A percentile compares a stretch with the other conserved stretches of the same genome.
Conservation (phyloP, 2,113 vertebrate species). For the Antigone vipio region DNA sequence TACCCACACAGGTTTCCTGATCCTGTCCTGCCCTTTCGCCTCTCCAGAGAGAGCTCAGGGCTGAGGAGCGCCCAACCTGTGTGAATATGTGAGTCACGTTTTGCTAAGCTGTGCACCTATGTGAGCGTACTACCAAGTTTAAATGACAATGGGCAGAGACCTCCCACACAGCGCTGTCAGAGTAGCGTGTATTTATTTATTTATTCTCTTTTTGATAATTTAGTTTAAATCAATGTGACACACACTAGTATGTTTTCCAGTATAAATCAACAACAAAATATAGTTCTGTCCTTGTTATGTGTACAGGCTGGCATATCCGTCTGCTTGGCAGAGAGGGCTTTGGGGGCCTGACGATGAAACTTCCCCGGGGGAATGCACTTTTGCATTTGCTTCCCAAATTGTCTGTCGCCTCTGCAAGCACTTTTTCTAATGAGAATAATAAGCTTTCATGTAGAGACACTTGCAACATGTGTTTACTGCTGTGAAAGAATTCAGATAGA, state of each 20-base stretch:
- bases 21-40: not conserved
- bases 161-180: constrained; percentile 16
- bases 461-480: constrained; percentile 47
- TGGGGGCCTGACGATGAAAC: not conserved
- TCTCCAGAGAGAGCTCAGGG: not conserved
- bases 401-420: constrained; percentile 46
- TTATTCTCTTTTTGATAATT: constrained; percentile 37
- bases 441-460: constrained; percentile 34
- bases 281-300: constrained; percentile 29
- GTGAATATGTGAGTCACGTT: constrained; percentile 21
- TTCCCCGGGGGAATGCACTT: constrained; percentile 17
- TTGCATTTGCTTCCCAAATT: constrained; percentile 14
- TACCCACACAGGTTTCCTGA: not conserved
- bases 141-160: constrained; percentile 17
- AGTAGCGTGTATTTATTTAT: not conserved
- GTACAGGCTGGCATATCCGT: not conserved
- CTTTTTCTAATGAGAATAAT: constrained; percentile 65
- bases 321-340: constrained; percentile 19
- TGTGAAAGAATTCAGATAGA: constrained; percentile 34
- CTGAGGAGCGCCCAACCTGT: not conserved
- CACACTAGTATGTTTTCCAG: not conserved
- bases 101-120: constrained; percentile 34
- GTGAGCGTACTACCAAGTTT: not conserved
- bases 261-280: constrained; percentile 50
- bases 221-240: constrained; percentile 47